phyloP scores from a whole-genome alignment of 2,888 invertebrate species.

The Papilio gigon region DNA sequence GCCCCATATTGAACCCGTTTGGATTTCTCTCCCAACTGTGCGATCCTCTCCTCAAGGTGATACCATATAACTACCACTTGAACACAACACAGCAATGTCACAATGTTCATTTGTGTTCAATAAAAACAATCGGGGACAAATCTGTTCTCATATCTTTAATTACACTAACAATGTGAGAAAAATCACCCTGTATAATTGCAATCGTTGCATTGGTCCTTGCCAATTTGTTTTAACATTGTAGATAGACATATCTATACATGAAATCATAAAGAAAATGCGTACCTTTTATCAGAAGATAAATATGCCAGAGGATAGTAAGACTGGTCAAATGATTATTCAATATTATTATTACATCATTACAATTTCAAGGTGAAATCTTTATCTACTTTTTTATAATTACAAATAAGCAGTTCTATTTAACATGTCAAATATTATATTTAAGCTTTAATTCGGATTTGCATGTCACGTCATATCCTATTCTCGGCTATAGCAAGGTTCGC shows the following conservation, averaged over 20 bases:
- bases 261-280: background rate
- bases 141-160: conserved; percentile 40
- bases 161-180: conserved; percentile 38
- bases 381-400: background rate
- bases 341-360: background rate
- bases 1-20: conserved; percentile 69
- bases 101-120: conserved; percentile 28
- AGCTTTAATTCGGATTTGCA: no score
- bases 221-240: conserved; percentile 9
- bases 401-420: background rate
- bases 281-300: background rate
- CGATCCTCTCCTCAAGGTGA: conserved; percentile 52
- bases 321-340: background rate
- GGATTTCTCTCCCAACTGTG: conserved; percentile 51
- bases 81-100: background rate
- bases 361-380: background rate
- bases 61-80: conserved; percentile 43
- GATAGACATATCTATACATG: background rate
- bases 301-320: background rate
- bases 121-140: conserved; percentile 44
- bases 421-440: no score
- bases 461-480: no score
- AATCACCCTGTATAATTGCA: conserved; percentile 19
- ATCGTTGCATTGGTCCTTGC: conserved; percentile 24
- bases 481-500: no score